Evolutionary conservation across 1,140 invertebrate genomes (phyloP).

Genomic region (Drosophila chauvacae): DNA sequence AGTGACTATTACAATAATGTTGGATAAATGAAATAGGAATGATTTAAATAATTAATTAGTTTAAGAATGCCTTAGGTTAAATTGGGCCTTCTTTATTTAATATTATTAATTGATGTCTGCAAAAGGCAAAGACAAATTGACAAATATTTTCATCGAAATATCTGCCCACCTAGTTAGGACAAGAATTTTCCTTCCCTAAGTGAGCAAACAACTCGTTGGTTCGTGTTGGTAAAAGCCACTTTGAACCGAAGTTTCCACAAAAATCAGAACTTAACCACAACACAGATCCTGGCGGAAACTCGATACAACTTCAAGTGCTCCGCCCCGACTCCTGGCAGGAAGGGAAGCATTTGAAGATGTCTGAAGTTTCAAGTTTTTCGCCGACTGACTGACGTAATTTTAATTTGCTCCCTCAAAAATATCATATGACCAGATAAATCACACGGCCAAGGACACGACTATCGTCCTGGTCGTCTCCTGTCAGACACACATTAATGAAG

Average conservation of each 20-base stretch:
- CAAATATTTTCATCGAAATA: constrained; percentile 1
- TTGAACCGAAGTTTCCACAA: constrained; percentile 27
- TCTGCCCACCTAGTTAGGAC: constrained; percentile 3
- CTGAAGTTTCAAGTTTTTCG: constrained; percentile 46
- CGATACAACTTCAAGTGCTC: constrained; percentile 52
- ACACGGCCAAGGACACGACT: constrained; percentile 50
- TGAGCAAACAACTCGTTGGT: constrained; percentile 34
- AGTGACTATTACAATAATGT: constrained; percentile 1
- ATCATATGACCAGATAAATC: constrained; percentile 64
- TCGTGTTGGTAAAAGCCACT: constrained; percentile 7
- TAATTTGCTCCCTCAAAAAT: constrained; percentile 53
- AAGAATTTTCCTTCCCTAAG: constrained; percentile 16
- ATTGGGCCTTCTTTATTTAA: background rate
- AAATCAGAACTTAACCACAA: constrained; percentile 46
- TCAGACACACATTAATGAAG: constrained; percentile 43
- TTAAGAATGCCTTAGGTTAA: background rate
- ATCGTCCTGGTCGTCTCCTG: constrained; percentile 6
- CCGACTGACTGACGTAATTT: constrained; percentile 55
- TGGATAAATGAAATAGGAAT: background rate
- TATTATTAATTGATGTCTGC: constrained; percentile 1
- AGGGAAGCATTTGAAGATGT: constrained; percentile 41
- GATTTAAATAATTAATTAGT: constrained; percentile 25
- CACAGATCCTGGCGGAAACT: constrained; percentile 15
- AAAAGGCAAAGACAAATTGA: background rate
- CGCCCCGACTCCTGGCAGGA: background rate